These are phyloP conservation scores for Pyxicephalus adspersus DNA, from an alignment of 2,113 vertebrate species.

Conservation along the genomic window DNA sequence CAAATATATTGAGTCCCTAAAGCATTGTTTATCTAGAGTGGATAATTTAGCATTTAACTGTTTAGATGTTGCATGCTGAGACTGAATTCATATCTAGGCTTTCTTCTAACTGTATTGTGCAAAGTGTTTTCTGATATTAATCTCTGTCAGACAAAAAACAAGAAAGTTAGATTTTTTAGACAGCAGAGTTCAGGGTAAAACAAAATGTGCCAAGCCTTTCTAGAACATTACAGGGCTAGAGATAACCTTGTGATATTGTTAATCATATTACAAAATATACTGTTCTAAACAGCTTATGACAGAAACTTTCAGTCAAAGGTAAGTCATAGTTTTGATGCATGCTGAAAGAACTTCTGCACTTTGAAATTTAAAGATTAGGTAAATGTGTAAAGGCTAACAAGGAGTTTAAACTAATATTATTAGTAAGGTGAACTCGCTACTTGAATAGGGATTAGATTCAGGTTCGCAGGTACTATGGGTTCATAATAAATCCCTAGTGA, in stretches of 20 bases:
- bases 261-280: slow-evolving; percentile 39
- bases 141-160: slow-evolving; percentile 31
- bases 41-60: too few relatives aligned
- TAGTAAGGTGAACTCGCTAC: too few relatives aligned
- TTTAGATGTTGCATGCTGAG: not conserved
- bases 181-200: slow-evolving; percentile 24
- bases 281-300: not conserved
- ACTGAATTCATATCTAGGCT: slow-evolving; percentile 3
- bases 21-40: too few relatives aligned
- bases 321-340: not conserved
- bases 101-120: slow-evolving; percentile 17
- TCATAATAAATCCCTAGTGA: too few relatives aligned
- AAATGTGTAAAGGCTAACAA: not conserved
- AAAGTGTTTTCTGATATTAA: slow-evolving; percentile 17
- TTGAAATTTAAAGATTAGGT: not conserved
- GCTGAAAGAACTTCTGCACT: not conserved
- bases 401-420: not conserved
- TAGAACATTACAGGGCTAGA: slow-evolving; percentile 20
- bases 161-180: slow-evolving; percentile 46
- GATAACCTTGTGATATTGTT: slow-evolving; percentile 46
- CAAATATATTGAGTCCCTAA: too few relatives aligned
- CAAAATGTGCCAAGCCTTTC: slow-evolving; percentile 31
- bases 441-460: too few relatives aligned
- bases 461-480: too few relatives aligned
- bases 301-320: not conserved